phyloP scores from a whole-genome alignment of 2,797 vertebrate genomes.

The Sciaenops ocellatus region DNA sequence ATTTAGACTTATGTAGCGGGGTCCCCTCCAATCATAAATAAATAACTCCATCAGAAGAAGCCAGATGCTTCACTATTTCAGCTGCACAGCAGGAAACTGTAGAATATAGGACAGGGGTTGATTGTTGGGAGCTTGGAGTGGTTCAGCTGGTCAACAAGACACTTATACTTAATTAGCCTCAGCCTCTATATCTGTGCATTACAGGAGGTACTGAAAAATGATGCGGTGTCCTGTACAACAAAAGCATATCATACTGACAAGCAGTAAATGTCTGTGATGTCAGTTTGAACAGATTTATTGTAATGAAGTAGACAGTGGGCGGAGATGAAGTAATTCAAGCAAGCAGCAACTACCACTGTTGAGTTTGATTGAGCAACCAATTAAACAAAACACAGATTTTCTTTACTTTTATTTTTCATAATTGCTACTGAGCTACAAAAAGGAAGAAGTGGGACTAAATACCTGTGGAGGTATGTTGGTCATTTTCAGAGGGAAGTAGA shows the following conservation, averaged over 20 bases:
- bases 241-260: constrained; percentile 6
- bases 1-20: constrained; percentile 12
- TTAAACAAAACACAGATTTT: not conserved
- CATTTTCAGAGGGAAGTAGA: not conserved
- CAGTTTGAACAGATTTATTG: not conserved
- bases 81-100: constrained; percentile 37
- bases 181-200: constrained; percentile 6
- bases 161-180: constrained; percentile 32
- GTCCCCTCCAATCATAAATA: constrained; percentile 45
- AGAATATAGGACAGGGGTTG: not conserved
- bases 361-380: not conserved
- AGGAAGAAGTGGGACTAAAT: constrained; percentile 8
- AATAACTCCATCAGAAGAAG: constrained; percentile 43
- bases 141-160: constrained; percentile 33
- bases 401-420: not conserved
- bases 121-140: constrained; percentile 20
- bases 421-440: not conserved
- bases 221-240: not conserved
- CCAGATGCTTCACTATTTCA: constrained; percentile 27
- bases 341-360: not conserved
- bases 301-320: not conserved
- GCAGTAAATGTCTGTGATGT: not conserved
- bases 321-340: not conserved
- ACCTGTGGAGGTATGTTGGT: not conserved
- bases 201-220: not conserved